A percentile compares a stretch with the other conserved stretches of the same genome.
Conservation (phyloP, 2,888 invertebrate species). For the Carcina quercana region DNA sequence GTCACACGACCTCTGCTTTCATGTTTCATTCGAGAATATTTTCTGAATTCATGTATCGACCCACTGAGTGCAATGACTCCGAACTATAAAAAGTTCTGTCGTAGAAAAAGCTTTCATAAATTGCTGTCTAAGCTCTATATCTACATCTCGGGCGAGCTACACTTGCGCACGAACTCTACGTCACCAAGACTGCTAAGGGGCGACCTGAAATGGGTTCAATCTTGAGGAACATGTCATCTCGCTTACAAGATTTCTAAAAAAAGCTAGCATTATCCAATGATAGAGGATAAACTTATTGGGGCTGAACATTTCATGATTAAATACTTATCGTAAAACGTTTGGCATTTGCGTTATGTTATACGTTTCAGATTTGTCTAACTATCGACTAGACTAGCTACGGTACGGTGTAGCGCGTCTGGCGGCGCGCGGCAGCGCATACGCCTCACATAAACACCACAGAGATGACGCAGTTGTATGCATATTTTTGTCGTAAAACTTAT, state of each 20-base stretch:
- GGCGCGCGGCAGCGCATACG: constrained; percentile 3
- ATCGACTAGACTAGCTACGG: constrained; percentile 8
- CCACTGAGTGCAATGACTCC: neutral
- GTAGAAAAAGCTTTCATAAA: constrained; percentile 7
- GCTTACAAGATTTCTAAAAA: too few species aligned
- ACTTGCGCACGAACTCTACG: constrained; percentile 28
- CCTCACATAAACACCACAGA: constrained; percentile 29
- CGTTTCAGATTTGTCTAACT: constrained; percentile 5
- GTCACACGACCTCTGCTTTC: neutral
- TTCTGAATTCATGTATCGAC: neutral
- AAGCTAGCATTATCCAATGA: too few species aligned
- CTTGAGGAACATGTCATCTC: too few species aligned
- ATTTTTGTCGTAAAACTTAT: constrained; percentile 63
- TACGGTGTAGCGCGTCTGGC: neutral
- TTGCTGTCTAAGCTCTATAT: constrained; percentile 13
- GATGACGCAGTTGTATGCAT: constrained; percentile 47
- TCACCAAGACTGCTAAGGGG: too few species aligned
- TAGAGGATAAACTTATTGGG: too few species aligned
- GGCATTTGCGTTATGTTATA: too few species aligned
- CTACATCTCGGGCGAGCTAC: constrained; percentile 19
- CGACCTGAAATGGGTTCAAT: too few species aligned
- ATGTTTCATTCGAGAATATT: neutral
- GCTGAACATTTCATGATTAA: too few species aligned
- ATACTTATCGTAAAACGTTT: too few species aligned
- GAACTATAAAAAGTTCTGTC: too few species aligned